Conservation (phyloP, 1,140 invertebrate genomes). For the Anastrepha obliqua region DNA sequence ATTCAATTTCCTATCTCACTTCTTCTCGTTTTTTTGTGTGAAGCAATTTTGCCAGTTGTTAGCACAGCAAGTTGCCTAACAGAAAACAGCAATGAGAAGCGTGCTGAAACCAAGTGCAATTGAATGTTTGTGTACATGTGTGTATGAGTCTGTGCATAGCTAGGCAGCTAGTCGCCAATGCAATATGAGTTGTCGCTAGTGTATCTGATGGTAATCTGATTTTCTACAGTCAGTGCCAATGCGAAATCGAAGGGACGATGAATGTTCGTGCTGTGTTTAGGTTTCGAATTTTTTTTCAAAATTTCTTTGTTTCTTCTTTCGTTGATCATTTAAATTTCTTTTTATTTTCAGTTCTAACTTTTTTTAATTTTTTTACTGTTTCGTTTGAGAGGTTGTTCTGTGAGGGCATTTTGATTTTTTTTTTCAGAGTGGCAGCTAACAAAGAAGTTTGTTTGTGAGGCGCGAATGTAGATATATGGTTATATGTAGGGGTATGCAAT, state of each 20-base stretch:
- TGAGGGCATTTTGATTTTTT: conserved; percentile 8
- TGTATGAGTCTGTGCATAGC: background rate
- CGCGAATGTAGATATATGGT: background rate
- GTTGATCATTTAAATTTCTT: background rate
- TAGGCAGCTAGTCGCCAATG: conserved; percentile 34
- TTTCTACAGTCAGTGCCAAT: background rate
- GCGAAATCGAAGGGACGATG: background rate
- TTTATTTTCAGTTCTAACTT: background rate
- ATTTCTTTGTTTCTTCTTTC: background rate
- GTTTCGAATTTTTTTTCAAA: background rate
- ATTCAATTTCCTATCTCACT: conserved; percentile 58
- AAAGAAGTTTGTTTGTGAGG: conserved; percentile 18
- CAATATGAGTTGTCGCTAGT: conserved; percentile 45
- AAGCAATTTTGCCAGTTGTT: conserved; percentile 45
- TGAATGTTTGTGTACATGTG: background rate
- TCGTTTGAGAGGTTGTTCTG: background rate
- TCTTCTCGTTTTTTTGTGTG: conserved; percentile 27
- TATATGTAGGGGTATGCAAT: background rate
- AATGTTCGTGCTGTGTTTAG: background rate
- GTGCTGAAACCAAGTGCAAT: background rate
- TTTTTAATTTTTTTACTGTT: conserved; percentile 5
- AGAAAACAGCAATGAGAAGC: conserved; percentile 1
- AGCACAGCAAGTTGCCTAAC: background rate
- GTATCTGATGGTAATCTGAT: conserved; percentile 52
- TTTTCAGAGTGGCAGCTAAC: background rate